Conservation (phyloP, 2,888 invertebrate genomes). For the Heliconius aoede region DNA sequence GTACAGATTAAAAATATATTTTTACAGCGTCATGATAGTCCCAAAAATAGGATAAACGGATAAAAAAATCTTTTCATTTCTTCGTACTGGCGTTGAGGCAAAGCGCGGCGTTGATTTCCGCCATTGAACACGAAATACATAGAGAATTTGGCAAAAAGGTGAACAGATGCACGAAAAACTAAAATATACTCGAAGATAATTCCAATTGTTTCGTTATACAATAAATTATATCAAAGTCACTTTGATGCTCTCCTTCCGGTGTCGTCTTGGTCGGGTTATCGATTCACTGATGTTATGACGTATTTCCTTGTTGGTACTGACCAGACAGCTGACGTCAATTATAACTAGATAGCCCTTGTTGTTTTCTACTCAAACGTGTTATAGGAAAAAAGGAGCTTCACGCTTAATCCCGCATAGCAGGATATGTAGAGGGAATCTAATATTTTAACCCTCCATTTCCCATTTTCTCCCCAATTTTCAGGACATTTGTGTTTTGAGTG, state of each 20-base stretch:
- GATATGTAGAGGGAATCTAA: too few species aligned
- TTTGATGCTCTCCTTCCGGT: slow-evolving; percentile 34
- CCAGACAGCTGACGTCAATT: slow-evolving; percentile 29
- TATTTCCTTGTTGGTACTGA: slow-evolving; percentile 25
- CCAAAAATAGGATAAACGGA: neutral
- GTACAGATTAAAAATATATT: neutral
- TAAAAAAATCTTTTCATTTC: too few species aligned
- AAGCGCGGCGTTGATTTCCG: too few species aligned
- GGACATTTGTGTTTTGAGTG: neutral
- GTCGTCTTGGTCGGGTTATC: slow-evolving; percentile 34
- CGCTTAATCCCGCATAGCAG: neutral
- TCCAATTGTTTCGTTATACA: neutral
- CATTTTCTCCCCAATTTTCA: too few species aligned
- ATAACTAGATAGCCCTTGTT: slow-evolving; percentile 5
- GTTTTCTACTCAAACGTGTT: neutral
- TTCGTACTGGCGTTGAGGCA: too few species aligned
- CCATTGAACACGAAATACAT: too few species aligned
- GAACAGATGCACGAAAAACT: neutral
- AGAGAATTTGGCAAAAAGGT: too few species aligned
- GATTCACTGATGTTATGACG: slow-evolving; percentile 22
- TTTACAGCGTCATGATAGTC: neutral
- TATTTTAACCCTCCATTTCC: too few species aligned
- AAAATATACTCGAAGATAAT: neutral
- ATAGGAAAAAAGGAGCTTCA: neutral
- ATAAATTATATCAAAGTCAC: slow-evolving; percentile 16